Conservation (phyloP, 2,113 vertebrate genomes). For the Empidonax traillii region DNA sequence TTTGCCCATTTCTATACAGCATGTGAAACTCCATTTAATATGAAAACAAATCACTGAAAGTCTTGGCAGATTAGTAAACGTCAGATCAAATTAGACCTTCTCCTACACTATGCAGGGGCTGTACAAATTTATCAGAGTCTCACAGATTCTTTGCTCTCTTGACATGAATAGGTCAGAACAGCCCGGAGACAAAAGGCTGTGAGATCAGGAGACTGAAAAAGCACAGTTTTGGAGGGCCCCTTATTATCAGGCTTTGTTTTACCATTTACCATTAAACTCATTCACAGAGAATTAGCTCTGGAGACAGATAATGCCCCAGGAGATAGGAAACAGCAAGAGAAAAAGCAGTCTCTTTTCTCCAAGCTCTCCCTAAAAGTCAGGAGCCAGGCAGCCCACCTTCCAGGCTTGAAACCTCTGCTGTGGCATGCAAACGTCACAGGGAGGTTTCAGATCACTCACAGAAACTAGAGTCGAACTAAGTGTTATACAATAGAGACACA, state of each 20-base stretch:
- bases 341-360: neutral
- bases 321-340: neutral
- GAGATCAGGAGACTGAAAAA: neutral
- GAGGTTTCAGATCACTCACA: neutral
- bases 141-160: slow-evolving; percentile 17
- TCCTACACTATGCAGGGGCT: neutral
- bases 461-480: neutral
- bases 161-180: slow-evolving; percentile 23
- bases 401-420: neutral
- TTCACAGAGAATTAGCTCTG: neutral
- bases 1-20: neutral
- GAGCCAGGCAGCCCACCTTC: neutral
- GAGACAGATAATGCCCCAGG: neutral
- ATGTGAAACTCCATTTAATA: neutral
- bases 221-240: neutral
- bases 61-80: slow-evolving; percentile 27
- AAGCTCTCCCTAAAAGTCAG: neutral
- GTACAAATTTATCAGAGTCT: slow-evolving; percentile 7
- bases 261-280: neutral
- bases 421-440: rapidly evolving
- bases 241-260: neutral
- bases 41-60: slow-evolving; percentile 41
- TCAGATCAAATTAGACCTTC: slow-evolving; percentile 38
- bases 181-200: neutral
- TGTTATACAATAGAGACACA: rapidly evolving